Percentiles rank a stretch among this genome's conserved stretches.
phyloP scores from a whole-genome alignment of 2,797 vertebrate species.

The Florisuga fusca region DNA sequence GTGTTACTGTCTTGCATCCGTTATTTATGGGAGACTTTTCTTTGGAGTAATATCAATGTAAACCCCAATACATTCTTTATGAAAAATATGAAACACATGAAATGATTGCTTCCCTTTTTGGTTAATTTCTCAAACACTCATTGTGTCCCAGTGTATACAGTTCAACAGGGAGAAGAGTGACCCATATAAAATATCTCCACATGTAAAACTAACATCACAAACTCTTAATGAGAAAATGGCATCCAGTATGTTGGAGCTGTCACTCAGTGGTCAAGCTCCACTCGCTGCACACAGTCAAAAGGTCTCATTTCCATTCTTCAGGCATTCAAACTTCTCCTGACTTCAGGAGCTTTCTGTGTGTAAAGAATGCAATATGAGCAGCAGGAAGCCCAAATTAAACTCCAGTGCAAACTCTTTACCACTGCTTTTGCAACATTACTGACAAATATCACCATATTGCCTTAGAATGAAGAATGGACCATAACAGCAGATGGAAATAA shows the following conservation, averaged over 20 bases:
- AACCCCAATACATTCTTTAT: not conserved
- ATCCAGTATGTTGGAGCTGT: not conserved
- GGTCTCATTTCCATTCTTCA: constrained; percentile 15
- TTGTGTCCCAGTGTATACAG: not conserved
- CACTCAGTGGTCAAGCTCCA: not conserved
- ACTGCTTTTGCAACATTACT: not conserved
- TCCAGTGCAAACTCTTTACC: not conserved
- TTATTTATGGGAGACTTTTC: not conserved
- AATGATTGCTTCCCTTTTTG: not conserved
- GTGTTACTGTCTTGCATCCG: not conserved
- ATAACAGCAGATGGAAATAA: not conserved
- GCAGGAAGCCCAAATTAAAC: not conserved
- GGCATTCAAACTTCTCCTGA: not conserved
- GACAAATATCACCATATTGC: constrained; percentile 9
- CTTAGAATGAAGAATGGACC: not conserved
- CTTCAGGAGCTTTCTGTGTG: not conserved
- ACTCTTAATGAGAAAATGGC: not conserved
- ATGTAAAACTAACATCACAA: not conserved
- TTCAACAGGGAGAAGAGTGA: not conserved
- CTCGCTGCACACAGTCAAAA: not conserved
- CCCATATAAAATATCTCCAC: not conserved
- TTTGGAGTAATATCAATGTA: not conserved
- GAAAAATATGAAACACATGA: not conserved
- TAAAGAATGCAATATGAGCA: not conserved
- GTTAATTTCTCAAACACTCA: not conserved